Base-by-base conservation (phyloP, 2,113 vertebrate species). In the Stigmatopora argus region DNA sequence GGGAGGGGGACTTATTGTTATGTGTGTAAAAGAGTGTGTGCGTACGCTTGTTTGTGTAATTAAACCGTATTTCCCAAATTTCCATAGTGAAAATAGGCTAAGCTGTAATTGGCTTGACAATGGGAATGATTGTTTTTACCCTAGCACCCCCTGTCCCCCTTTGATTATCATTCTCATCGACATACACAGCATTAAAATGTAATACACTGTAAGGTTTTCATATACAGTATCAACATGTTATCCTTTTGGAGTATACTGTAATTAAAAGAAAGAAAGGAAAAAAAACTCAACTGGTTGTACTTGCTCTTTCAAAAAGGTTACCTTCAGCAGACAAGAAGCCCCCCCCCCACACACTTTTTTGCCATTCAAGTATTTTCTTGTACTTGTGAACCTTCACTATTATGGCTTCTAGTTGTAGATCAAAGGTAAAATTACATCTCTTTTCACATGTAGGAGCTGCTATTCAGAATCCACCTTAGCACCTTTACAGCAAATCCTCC, bases 81-180 rank as follows among this genome's bases (percentile, higher is more conserved):
- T 80, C 82, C 84, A 85, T 67, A 76, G 73, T 81, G 77, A 71
- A 71, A 83, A 69, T 71, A 78, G 81, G 69, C 78, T 79, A 70
- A 77, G 72, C 64, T 85, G 78, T 89, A 91, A 90, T 91, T 90
- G 88, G 85, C 75, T 77, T 83, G 86, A 88, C 75, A 78, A 74
- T 78, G 70, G 71, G 74, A 82, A 67, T 74, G 70, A 78, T 73
- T 70, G 67, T 79, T 69, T 78, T 78, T 83, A 56, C 71, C 79
- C 46, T 60, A 31, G 26, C 1, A 41, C 6, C 38, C 38, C 38
- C 38, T 41, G 2, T 31, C 2, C 26, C 26, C 26, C 70, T 67
- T 67, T 71, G 75, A 18, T 66, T 70, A 46, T 53, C 66, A 9
- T 78, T 51, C 38, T 77, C 67, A 72, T 74, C 69, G 2, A 31